Percentiles rank a stretch among this genome's conserved stretches.
These are phyloP conservation scores for Lamprotornis superbus DNA, from an alignment of 2,113 vertebrate species.

Conservation along the genomic window DNA sequence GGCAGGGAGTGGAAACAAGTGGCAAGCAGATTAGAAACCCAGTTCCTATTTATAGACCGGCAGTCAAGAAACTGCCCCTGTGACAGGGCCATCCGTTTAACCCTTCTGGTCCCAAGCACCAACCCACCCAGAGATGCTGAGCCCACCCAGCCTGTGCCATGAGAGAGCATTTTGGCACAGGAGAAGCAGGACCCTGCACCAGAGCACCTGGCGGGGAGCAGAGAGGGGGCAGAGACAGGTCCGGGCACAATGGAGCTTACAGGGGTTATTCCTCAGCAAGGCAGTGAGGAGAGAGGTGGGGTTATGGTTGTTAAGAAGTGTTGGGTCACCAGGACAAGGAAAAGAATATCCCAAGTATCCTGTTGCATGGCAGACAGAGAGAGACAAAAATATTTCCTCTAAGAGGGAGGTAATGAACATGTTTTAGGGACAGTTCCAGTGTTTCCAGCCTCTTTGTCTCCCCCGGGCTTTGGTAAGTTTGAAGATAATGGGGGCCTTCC, in stretches of 20 bases:
- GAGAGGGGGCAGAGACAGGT: not conserved
- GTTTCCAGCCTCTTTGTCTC: not conserved
- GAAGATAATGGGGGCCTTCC: not conserved
- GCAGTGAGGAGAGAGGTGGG: not conserved
- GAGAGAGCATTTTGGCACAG: not conserved
- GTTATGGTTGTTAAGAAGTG: not conserved
- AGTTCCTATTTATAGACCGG: constrained; percentile 65
- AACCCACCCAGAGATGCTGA: not conserved
- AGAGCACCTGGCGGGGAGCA: too few relatives aligned
- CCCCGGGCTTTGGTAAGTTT: not conserved
- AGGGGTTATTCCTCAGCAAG: not conserved
- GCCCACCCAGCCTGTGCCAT: not conserved
- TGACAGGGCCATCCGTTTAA: not conserved
- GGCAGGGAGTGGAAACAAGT: constrained; percentile 57
- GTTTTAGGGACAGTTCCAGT: not conserved
- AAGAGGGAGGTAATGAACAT: not conserved
- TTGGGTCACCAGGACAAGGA: not conserved
- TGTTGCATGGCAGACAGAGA: not conserved
- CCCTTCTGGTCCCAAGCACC: not conserved
- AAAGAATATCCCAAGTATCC: not conserved
- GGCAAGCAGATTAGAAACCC: constrained; percentile 67
- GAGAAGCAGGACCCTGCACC: accelerated
- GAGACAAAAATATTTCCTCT: not conserved
- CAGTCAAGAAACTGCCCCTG: constrained; percentile 38
- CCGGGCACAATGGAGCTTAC: not conserved